These are phyloP conservation scores for Litocranius walleri DNA, from an alignment of 2,113 vertebrate genomes.

Conservation along the genomic window DNA sequence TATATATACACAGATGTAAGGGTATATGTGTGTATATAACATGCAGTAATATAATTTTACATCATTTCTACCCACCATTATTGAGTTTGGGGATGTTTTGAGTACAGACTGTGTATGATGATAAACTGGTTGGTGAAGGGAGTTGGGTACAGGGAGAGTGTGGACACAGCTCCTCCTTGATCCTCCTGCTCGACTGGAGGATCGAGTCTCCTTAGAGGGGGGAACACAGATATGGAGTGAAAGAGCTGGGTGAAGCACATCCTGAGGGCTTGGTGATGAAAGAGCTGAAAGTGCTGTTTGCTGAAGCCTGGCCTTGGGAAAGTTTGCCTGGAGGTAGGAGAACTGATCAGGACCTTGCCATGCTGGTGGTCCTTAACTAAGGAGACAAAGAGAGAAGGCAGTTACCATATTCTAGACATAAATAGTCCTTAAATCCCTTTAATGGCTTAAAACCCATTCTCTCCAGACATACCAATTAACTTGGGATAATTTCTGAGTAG, in stretches of 20 bases:
- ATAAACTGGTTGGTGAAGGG: not conserved
- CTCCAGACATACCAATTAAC: not conserved
- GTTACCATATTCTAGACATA: not conserved
- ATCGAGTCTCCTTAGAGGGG: not conserved
- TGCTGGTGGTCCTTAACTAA: not conserved
- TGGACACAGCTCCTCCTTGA: not conserved
- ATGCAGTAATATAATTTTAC: not conserved
- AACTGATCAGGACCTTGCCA: not conserved
- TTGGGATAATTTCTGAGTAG: not conserved
- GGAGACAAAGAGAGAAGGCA: not conserved
- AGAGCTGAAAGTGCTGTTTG: not conserved
- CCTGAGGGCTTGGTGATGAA: not conserved
- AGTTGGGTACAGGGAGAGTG: not conserved
- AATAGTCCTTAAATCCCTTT: not conserved
- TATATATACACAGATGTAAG: not conserved
- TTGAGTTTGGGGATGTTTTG: not conserved
- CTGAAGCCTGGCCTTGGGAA: not conserved
- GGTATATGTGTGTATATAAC: not conserved
- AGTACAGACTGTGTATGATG: not conserved
- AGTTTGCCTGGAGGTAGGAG: not conserved
- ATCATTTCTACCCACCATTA: not conserved
- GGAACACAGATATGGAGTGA: not conserved
- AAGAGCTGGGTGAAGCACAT: too few species aligned
- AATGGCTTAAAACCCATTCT: not conserved
- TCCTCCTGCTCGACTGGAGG: not conserved